Conservation (phyloP, 2,113 vertebrate genomes). For the Egretta garzetta region DNA sequence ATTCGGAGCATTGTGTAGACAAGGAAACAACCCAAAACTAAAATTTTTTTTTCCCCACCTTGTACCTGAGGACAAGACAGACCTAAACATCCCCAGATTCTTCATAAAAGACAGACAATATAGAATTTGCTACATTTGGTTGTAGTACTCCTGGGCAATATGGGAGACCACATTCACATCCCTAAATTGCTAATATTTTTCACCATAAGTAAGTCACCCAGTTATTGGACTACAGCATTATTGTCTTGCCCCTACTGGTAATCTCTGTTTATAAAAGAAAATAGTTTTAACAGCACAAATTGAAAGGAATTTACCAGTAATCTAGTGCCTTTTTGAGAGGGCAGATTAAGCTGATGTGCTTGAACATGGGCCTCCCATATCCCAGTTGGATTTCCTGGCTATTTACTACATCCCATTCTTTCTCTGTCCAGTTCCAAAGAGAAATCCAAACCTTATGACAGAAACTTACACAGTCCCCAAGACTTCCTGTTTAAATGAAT, state of each 20-base stretch:
- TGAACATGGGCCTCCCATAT: background rate
- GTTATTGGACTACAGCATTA: background rate
- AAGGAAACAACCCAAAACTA: background rate
- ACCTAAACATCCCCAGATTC: background rate
- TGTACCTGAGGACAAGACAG: background rate
- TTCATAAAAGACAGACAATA: background rate
- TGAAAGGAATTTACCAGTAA: background rate
- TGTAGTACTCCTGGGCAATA: background rate
- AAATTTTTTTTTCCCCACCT: background rate
- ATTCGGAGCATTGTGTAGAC: background rate
- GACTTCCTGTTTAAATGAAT: background rate
- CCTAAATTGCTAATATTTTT: background rate
- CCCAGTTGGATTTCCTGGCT: background rate
- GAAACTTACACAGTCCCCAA: background rate
- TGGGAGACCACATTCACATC: background rate
- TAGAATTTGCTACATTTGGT: background rate
- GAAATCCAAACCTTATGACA: background rate
- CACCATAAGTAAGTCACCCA: background rate
- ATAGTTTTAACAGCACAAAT: background rate
- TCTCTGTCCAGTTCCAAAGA: background rate
- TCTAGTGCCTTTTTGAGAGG: background rate
- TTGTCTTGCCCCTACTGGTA: background rate
- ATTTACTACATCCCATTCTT: background rate
- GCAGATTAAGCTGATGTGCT: background rate
- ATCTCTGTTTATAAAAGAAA: background rate